Evolutionary conservation across 2,797 vertebrate genomes (phyloP).

Genomic region (Petrocephalus sullivani): DNA sequence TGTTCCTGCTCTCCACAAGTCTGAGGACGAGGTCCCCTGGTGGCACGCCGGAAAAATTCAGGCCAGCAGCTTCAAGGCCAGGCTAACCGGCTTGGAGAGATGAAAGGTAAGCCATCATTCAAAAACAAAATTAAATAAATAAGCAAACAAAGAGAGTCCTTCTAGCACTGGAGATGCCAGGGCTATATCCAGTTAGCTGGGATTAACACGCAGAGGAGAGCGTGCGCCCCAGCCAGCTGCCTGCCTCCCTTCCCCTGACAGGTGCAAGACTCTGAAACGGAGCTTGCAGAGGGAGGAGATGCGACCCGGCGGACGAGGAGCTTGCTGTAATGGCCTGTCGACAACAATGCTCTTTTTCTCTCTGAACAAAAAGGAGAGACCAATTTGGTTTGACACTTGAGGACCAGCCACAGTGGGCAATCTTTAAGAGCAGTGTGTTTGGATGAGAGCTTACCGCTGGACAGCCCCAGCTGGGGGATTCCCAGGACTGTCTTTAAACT

Average conservation of each 20-base stretch:
- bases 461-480: neutral
- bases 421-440: neutral
- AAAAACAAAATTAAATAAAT: constrained; percentile 14
- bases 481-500: constrained; percentile 14
- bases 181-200: neutral
- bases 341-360: neutral
- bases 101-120: constrained; percentile 30
- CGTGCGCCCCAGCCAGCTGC: neutral
- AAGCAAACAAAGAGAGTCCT: neutral
- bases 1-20: constrained; percentile 14
- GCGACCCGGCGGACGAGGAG: neutral
- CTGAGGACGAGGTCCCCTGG: neutral
- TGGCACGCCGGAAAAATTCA: constrained; percentile 29
- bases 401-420: neutral
- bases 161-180: neutral
- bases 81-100: constrained; percentile 27
- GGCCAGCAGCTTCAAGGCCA: constrained; percentile 11
- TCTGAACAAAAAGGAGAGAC: neutral
- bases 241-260: neutral
- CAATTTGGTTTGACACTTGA: neutral
- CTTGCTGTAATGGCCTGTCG: neutral
- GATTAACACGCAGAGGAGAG: neutral
- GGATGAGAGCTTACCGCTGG: neutral
- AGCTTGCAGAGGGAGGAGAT: neutral
- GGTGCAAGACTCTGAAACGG: neutral